phyloP scores from a whole-genome alignment of 2,113 vertebrate species.

The Callionymus lyra region DNA sequence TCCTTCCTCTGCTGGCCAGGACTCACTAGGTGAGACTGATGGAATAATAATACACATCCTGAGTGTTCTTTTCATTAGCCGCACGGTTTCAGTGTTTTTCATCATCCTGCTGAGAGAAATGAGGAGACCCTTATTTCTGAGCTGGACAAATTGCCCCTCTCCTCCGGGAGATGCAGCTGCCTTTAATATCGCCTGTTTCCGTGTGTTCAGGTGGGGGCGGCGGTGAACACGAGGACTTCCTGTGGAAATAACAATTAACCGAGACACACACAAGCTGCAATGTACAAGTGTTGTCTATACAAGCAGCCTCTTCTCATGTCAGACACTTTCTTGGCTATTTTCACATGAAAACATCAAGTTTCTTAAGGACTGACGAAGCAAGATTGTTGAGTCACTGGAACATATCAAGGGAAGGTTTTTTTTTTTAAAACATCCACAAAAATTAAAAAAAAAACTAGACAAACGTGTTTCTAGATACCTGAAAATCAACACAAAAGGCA shows the following conservation, averaged over 20 bases:
- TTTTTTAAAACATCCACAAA: too few species aligned
- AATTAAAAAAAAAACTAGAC: too few species aligned
- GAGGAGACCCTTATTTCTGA: conserved; percentile 82
- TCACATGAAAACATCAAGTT: too few species aligned
- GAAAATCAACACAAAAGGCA: too few species aligned
- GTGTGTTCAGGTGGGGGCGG: conserved; percentile 29
- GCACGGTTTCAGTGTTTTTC: conserved; percentile 89
- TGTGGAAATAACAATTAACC: conserved; percentile 95
- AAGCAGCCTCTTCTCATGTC: too few species aligned
- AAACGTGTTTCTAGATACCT: too few species aligned
- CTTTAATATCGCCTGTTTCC: conserved; percentile 64
- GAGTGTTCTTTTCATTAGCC: conserved; percentile 99
- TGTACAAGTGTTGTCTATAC: too few species aligned
- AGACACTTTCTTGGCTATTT: too few species aligned
- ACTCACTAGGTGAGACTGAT: conserved; percentile 97
- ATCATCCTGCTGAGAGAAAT: conserved; percentile 94
- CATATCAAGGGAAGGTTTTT: too few species aligned
- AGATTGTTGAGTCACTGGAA: too few species aligned
- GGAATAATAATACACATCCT: conserved; percentile 99
- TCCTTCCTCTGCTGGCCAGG: conserved; percentile 87
- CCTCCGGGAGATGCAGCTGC: conserved; percentile 80
- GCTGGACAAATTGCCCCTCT: conserved; percentile 77
- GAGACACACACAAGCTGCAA: conserved; percentile 57
- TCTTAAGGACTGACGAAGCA: too few species aligned
- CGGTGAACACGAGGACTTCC: conserved; percentile 72